Evolutionary conservation across 2,888 invertebrate genomes (phyloP).

Genomic region (Papilio elwesi): DNA sequence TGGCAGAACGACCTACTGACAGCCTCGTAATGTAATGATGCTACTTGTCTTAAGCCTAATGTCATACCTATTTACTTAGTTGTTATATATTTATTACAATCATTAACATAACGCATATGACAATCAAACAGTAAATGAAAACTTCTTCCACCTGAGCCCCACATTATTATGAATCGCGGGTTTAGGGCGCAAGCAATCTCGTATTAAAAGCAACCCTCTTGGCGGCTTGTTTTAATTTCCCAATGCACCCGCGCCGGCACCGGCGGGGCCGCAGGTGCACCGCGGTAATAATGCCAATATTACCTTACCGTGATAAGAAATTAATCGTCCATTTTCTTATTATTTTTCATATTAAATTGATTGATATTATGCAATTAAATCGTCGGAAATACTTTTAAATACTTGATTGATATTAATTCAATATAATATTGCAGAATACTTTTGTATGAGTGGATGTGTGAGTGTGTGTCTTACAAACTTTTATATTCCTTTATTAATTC

Average conservation of each 20-base stretch:
- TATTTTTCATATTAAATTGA: background rate
- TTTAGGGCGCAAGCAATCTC: background rate
- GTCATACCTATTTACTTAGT: no score
- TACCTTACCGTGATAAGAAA: background rate
- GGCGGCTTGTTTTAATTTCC: constrained; percentile 12
- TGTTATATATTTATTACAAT: no score
- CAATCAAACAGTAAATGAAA: background rate
- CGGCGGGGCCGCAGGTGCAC: background rate
- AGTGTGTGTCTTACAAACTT: no score
- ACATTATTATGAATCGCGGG: background rate
- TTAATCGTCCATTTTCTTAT: background rate
- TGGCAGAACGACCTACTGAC: no score
- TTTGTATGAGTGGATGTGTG: no score
- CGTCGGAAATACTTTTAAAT: no score
- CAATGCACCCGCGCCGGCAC: background rate
- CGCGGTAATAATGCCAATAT: background rate
- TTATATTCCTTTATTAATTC: no score
- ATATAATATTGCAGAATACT: no score
- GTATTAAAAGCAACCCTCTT: background rate
- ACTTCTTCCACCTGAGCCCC: background rate
- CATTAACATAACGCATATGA: background rate
- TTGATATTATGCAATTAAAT: no score
- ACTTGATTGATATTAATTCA: no score
- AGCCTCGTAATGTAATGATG: no score
- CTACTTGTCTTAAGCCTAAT: no score